phyloP scores from a whole-genome alignment of 1,140 invertebrate genomes.

The Tyrophagus putrescentiae region DNA sequence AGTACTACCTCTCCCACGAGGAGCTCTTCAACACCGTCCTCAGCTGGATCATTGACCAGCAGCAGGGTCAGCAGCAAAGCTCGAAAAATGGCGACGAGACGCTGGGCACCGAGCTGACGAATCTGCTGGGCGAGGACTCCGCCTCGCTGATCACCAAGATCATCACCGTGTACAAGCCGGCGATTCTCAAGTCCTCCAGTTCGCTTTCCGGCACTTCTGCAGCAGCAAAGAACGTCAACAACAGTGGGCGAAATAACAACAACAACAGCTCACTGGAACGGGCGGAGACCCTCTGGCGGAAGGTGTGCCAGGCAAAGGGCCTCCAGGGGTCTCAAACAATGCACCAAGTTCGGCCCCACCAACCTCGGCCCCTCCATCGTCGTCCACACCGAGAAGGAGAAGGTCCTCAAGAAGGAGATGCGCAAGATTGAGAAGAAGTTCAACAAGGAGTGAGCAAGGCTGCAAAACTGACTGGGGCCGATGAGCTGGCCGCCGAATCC shows the following conservation, averaged over 20 bases:
- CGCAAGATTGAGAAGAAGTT: constrained; percentile 24
- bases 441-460: constrained; percentile 16
- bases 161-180: constrained; percentile 7
- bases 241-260: background rate
- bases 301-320: background rate
- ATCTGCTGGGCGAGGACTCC: constrained; percentile 16
- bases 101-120: constrained; percentile 30
- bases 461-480: background rate
- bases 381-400: constrained; percentile 23
- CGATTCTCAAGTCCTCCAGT: background rate
- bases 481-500: background rate
- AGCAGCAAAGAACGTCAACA: background rate
- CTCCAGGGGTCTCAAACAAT: background rate
- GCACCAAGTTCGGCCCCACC: too few relatives aligned
- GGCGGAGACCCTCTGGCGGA: background rate
- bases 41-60: background rate
- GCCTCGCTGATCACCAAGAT: constrained; percentile 9
- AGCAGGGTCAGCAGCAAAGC: too few relatives aligned
- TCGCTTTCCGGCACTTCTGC: background rate
- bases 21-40: background rate
- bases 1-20: background rate
- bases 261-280: background rate
- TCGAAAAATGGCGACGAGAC: constrained; percentile 22
- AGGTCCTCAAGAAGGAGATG: constrained; percentile 21
- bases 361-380: constrained; percentile 9